phyloP scores from a whole-genome alignment of 2,888 invertebrate genomes.

The Linhomoeus sp. region DNA sequence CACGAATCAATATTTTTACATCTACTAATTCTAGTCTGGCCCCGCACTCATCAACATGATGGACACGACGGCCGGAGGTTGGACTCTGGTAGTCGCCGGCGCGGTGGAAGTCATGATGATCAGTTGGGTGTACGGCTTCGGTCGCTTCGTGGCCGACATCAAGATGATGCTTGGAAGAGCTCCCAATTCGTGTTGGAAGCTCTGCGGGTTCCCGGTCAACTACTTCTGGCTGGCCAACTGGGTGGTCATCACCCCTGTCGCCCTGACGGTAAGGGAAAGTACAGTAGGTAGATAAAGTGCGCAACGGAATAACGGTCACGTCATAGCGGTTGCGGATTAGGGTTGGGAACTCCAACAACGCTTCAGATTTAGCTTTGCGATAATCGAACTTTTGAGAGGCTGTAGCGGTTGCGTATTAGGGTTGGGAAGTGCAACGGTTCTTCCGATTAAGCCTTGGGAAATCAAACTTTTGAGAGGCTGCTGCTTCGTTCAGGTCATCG shows the following conservation, averaged over 20 bases:
- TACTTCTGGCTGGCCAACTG: slow-evolving; percentile 2
- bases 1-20: too few relatives aligned
- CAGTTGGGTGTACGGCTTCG: slow-evolving; percentile 32
- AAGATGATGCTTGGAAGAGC: slow-evolving; percentile 1
- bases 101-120: slow-evolving; percentile 36
- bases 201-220: background rate
- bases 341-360: too few relatives aligned
- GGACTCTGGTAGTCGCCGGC: slow-evolving; percentile 32
- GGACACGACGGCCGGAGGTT: slow-evolving; percentile 33
- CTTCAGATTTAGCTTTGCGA: too few relatives aligned
- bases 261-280: background rate
- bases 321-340: too few relatives aligned
- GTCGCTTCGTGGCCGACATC: slow-evolving; percentile 2
- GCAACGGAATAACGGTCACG: too few relatives aligned
- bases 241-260: slow-evolving; percentile 1
- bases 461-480: too few relatives aligned
- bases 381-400: too few relatives aligned
- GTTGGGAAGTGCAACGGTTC: too few relatives aligned
- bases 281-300: too few relatives aligned
- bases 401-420: too few relatives aligned
- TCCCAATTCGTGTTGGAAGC: background rate
- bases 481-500: too few relatives aligned
- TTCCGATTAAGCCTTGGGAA: too few relatives aligned
- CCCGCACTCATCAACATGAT: slow-evolving; percentile 29
- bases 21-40: background rate